Evolutionary conservation across 2,888 invertebrate genomes (phyloP).

Genomic region (Lomographa bimaculata): DNA sequence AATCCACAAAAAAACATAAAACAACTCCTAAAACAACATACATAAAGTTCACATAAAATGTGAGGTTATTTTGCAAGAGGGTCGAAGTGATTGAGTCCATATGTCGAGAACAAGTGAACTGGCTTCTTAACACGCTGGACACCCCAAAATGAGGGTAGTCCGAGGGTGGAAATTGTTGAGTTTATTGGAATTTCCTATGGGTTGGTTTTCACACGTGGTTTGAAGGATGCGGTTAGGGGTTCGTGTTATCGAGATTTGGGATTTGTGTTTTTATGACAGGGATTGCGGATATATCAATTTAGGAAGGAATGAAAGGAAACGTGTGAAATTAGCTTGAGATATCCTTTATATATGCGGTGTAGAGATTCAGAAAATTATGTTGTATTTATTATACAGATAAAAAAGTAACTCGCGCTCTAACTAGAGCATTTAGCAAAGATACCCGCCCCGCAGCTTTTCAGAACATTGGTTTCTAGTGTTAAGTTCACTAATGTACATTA

Average conservation of each 20-base stretch:
- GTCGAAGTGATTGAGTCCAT: constrained; percentile 69
- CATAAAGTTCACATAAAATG: constrained; percentile 30
- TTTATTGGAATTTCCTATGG: constrained; percentile 77
- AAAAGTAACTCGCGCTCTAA: no score
- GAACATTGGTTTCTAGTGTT: no score
- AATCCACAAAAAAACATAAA: constrained; percentile 28
- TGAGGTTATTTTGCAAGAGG: constrained; percentile 25
- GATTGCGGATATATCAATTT: constrained; percentile 1
- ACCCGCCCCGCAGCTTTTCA: no score
- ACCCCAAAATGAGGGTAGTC: constrained; percentile 73
- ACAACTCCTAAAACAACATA: constrained; percentile 8
- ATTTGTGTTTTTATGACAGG: constrained; percentile 19
- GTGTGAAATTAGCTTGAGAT: no score
- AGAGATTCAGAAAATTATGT: no score
- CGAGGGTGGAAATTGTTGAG: constrained; percentile 66
- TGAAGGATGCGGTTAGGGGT: constrained; percentile 41
- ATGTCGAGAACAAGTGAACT: constrained; percentile 75
- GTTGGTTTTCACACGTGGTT: constrained; percentile 63
- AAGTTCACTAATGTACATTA: no score
- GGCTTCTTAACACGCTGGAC: constrained; percentile 75
- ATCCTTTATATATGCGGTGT: no score
- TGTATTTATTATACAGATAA: no score
- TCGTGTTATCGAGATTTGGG: constrained; percentile 23
- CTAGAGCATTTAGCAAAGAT: no score
- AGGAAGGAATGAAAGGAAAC: no score